These are phyloP conservation scores for Emydoidea blandingii DNA, from an alignment of 2,797 vertebrate species.

Conservation along the genomic window DNA sequence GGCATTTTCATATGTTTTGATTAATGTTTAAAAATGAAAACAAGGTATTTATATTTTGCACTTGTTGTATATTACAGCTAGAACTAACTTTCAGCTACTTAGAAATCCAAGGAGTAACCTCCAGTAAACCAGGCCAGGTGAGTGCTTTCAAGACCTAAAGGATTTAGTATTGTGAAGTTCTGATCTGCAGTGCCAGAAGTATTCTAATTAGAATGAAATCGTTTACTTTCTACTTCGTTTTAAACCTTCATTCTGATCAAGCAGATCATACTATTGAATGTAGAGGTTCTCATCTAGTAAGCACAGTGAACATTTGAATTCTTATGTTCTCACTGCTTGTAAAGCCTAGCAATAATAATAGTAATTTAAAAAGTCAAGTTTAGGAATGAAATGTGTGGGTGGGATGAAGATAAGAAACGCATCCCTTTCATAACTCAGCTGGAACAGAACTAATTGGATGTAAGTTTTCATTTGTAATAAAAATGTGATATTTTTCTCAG, in stretches of 20 bases:
- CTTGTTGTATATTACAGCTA: slow-evolving; percentile 83
- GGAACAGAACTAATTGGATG: background rate
- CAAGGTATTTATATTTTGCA: background rate
- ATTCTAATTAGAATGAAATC: background rate
- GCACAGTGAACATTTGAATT: background rate
- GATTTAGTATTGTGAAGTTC: background rate
- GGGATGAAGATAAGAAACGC: accelerated
- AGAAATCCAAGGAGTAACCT: slow-evolving; percentile 94
- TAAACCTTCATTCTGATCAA: background rate
- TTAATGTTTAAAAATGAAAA: background rate
- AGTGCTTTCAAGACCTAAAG: slow-evolving; percentile 47
- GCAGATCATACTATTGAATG: background rate
- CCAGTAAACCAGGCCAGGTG: slow-evolving; percentile 90
- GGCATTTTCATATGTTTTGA: accelerated
- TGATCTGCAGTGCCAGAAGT: background rate
- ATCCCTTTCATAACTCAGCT: accelerated
- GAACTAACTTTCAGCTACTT: slow-evolving; percentile 97
- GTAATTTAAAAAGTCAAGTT: background rate
- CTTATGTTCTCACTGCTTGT: background rate
- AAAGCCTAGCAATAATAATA: background rate
- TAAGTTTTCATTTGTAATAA: background rate
- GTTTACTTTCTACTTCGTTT: background rate
- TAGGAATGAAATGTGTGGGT: background rate
- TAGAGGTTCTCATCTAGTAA: background rate
- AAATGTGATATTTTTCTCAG: background rate